Conservation (phyloP, 2,888 invertebrate genomes). For the Pristionchus exspectatus region DNA sequence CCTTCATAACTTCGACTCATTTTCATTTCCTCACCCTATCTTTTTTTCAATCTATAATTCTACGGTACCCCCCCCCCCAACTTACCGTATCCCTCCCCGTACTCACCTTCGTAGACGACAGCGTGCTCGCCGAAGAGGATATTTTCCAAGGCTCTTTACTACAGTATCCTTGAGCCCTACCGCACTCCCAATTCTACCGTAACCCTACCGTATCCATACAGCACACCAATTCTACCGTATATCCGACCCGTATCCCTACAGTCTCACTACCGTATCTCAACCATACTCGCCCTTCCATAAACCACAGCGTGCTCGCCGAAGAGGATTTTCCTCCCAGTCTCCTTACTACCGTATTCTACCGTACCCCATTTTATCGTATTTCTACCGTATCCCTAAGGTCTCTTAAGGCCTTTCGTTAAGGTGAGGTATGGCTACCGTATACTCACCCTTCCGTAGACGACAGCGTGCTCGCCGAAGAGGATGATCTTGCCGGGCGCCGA, state of each 20-base stretch:
- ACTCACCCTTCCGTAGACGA: slow-evolving; percentile 90
- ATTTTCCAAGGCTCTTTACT: slow-evolving; percentile 92
- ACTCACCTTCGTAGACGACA: no score
- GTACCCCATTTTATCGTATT: not conserved
- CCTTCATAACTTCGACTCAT: no score
- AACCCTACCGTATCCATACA: not conserved
- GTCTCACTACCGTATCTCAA: slow-evolving; percentile 79
- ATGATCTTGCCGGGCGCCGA: slow-evolving; percentile 95
- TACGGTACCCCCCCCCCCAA: no score
- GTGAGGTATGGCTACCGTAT: no score
- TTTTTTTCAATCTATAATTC: no score
- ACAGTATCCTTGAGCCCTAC: not conserved
- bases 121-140: slow-evolving; percentile 98
- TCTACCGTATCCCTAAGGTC: not conserved
- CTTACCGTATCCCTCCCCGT: no score
- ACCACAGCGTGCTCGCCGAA: slow-evolving; percentile 99
- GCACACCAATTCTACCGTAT: not conserved
- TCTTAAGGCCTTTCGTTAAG: no score
- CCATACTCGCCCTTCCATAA: slow-evolving; percentile 87
- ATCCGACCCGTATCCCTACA: not conserved
- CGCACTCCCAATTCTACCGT: not conserved
- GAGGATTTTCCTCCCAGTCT: slow-evolving; percentile 94
- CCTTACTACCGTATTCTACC: not conserved
- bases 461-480: slow-evolving; percentile 97
- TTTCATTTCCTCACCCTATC: no score